Conservation (phyloP, 2,888 invertebrate species). For the Ptychoptera albimana region DNA sequence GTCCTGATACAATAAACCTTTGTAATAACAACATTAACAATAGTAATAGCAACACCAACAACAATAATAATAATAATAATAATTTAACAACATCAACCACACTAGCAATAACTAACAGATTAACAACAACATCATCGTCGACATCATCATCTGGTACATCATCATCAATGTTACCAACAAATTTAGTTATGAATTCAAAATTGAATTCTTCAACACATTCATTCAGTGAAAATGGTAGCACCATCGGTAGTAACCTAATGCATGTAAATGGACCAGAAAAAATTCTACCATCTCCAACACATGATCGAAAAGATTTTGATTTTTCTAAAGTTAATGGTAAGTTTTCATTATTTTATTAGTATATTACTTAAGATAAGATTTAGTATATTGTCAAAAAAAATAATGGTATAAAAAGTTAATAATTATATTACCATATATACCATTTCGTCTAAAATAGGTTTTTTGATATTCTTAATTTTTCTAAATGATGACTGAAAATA, state of each 20-base stretch:
- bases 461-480: no score
- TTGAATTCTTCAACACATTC: slow-evolving; percentile 3
- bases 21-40: background rate
- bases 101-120: background rate
- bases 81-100: background rate
- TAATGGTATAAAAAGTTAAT: no score
- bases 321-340: slow-evolving; percentile 31
- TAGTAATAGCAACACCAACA: slow-evolving; percentile 1
- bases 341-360: slow-evolving; percentile 14
- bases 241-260: slow-evolving; percentile 3
- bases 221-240: slow-evolving; percentile 5
- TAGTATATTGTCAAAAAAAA: no score
- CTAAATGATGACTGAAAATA: no score
- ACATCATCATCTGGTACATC: slow-evolving; percentile 12
- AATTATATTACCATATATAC: no score
- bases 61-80: slow-evolving; percentile 2
- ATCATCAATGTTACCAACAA: slow-evolving; percentile 11
- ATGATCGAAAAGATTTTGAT: slow-evolving; percentile 27
- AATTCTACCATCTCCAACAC: slow-evolving; percentile 24
- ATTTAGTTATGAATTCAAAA: background rate
- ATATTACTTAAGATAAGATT: no score
- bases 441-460: no score
- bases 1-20: background rate
- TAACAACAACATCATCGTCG: slow-evolving; percentile 2
- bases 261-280: slow-evolving; percentile 18